Evolutionary conservation across 2,888 invertebrate species (phyloP), one percentile per base, ranked within the genome.

Genomic region (Folsomia candida): DNA sequence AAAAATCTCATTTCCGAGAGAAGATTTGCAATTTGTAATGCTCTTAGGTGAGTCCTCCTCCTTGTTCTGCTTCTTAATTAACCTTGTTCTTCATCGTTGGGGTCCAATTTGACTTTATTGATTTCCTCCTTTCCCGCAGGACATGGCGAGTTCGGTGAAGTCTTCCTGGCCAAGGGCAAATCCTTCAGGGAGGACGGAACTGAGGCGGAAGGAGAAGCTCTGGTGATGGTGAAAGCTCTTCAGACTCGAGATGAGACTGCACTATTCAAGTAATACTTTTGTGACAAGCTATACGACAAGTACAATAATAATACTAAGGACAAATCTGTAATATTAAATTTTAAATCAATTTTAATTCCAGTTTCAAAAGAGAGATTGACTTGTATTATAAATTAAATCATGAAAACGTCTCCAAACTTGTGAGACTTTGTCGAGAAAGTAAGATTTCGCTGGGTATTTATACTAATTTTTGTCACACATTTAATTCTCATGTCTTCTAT

Each of bases 91-190:
- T 29, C 22, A 14, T 57, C 1, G n/a, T n/a, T n/a, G n/a, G n/a
- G n/a, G n/a, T n/a, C n/a, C n/a, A n/a, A n/a, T n/a, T n/a, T n/a
- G n/a, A n/a, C n/a, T n/a, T n/a, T n/a, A n/a, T n/a, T n/a, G n/a
- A n/a, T n/a, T n/a, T n/a, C n/a, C n/a, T n/a, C n/a, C n/a, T n/a
- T n/a, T n/a, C n/a, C n/a, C 80, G 20, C 79, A 90, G 92, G 95
- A 22, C 90, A 94, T 26, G 95, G 97, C 0, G 92, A 94, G 80
- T 97, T 94, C 81, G 97, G 97, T 0, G 96, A 96, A 80, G 91
- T 97, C 0, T 89, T 91, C 81, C 85, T 94, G 51, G 94, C 92
- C 6, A 62, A 93, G 87, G 81, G 88, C 82, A 83, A 83, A 66
- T 67, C 71, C 58, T 68, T 75, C 51, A 60, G 60, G 14, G 71